Evolutionary conservation across 2,113 vertebrate genomes (phyloP).

Genomic region (Callaeas wilsoni): DNA sequence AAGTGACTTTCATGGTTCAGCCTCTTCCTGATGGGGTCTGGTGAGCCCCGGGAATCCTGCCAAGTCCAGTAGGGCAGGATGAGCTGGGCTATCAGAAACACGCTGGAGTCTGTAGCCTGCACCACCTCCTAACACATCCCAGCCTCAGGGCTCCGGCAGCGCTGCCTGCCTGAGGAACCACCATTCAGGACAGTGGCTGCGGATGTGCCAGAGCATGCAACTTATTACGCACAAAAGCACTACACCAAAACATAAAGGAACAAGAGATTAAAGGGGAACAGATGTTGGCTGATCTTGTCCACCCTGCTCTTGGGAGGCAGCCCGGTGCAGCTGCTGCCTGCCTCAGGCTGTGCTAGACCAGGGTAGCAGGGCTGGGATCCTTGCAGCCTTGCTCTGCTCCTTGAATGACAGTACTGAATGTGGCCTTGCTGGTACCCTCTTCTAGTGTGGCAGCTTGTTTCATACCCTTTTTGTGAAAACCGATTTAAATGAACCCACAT

Average conservation of each 20-base stretch:
- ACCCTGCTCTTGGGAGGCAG: slow-evolving; percentile 13
- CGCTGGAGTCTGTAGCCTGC: background rate
- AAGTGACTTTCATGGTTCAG: background rate
- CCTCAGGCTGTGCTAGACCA: background rate
- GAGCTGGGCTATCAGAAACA: background rate
- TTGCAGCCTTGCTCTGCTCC: background rate
- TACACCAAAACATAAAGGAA: slow-evolving; percentile 35
- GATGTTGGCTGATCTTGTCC: slow-evolving; percentile 41
- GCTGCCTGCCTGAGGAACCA: background rate
- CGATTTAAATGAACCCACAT: background rate
- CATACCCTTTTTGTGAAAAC: background rate
- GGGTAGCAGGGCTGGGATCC: background rate
- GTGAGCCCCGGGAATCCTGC: background rate
- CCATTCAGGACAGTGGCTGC: background rate
- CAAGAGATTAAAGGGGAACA: slow-evolving; percentile 44
- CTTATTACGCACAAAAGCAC: background rate
- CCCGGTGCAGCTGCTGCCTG: background rate
- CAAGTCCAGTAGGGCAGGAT: background rate
- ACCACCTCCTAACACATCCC: background rate
- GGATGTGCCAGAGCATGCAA: background rate
- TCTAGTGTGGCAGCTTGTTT: background rate
- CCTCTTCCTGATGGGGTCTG: background rate
- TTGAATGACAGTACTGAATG: background rate
- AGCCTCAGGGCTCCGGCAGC: rapidly evolving
- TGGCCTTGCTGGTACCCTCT: background rate